Evolutionary conservation across 2,797 vertebrate genomes (phyloP), one percentile per base, ranked within the genome.

Genomic region (Esox masquinongy): DNA sequence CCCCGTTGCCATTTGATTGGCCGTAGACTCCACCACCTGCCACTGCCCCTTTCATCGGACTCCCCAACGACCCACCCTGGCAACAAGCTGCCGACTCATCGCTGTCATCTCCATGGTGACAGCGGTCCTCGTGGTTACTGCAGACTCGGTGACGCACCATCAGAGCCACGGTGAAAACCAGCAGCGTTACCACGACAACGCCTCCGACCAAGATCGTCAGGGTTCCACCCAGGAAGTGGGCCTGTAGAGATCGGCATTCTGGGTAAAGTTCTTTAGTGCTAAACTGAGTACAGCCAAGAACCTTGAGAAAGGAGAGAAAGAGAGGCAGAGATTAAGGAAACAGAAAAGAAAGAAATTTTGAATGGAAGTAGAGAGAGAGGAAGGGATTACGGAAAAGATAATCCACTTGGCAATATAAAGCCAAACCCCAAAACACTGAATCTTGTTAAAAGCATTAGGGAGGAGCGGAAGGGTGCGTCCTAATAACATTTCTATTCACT

Each of bases 91-190:
- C 31, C 19, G 66, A 24, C 11, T n/a, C 67, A 8, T 36, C 17
- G 34, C 36, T 11, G 34, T 68, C 34, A 12, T 47, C 34, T 16
- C 16, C 67, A 17, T 43, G 67, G 84, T 16, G 89, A 68, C 67
- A 79, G 80, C 92, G 93, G 78, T 93, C 88, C 0, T 87, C 78
- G 2, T 92, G 91, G 50, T 91, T 91, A 29, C 36, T 31, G 3
- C 96, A 96, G 70, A 95, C 94, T 5, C 96, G 94, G 85, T 96
- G 95, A 80, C 95, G 94, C 79, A 97, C 95, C 95, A 97, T 96
- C 88, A 97, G 94, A 51, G 93, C 95, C 79, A 97, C 96, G 0
- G 96, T 96, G 88, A 97, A 98, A 82, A 97, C 95, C 74, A 98
- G 94, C 72, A 98, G 84, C 50, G 95, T 95, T 50, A 95, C 97